A percentile compares a stretch with the other conserved stretches of the same genome.
phyloP scores from a whole-genome alignment of 1,140 invertebrate genomes.

The Branchinecta lynchi region DNA sequence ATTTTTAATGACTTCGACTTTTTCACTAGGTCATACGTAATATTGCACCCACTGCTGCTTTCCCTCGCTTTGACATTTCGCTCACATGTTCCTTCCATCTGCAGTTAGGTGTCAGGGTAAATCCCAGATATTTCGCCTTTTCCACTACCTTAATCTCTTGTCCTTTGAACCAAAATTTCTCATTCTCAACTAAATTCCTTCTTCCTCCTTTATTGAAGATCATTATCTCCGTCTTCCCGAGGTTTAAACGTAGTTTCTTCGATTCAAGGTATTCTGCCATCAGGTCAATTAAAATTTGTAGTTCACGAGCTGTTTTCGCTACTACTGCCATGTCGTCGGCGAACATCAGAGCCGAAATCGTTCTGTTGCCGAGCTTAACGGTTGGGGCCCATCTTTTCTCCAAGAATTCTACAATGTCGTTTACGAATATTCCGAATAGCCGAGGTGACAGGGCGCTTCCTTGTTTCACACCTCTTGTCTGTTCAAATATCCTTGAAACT shows the following conservation, averaged over 20 bases:
- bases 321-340: conserved; percentile 4
- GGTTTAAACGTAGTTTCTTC: conserved; percentile 1
- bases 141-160: conserved; percentile 8
- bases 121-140: conserved; percentile 11
- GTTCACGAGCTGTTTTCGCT: neutral
- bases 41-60: conserved; percentile 8
- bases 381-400: conserved; percentile 11
- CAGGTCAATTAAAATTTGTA: conserved; percentile 7
- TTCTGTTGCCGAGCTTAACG: conserved; percentile 4
- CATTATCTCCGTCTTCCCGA: conserved; percentile 10
- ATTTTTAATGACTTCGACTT: conserved; percentile 12
- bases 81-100: conserved; percentile 2
- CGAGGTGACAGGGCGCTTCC: conserved; percentile 10
- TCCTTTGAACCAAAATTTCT: conserved; percentile 7
- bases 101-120: conserved; percentile 8
- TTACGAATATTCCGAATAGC: conserved; percentile 10
- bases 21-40: conserved; percentile 11
- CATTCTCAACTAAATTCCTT: conserved; percentile 6
- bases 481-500: conserved; percentile 9
- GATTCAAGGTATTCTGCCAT: conserved; percentile 4
- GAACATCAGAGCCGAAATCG: conserved; percentile 5
- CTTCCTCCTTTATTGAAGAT: conserved; percentile 7
- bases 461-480: conserved; percentile 7
- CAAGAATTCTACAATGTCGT: conserved; percentile 7
- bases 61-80: conserved; percentile 9